Evolutionary conservation across 2,113 vertebrate species (phyloP), one percentile per base, ranked within the genome.

Genomic region (Sorex araneus): DNA sequence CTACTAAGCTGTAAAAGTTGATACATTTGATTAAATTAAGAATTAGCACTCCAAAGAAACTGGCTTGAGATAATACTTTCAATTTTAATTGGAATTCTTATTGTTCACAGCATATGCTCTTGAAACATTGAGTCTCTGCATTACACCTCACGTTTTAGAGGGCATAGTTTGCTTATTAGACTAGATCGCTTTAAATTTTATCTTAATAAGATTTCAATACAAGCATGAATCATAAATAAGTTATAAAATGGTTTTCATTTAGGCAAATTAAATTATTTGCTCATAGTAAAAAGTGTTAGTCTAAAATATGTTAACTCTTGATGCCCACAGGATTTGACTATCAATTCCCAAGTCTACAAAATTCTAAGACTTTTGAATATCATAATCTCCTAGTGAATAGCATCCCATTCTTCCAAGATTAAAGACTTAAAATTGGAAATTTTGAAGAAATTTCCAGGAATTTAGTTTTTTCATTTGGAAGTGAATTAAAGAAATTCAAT

Each of bases 31-130:
- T 93, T 92, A 94, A 96, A 92, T 47, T 80, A 92, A 94, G 79
- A 88, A 93, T 88, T 76, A 88, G n/a, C 86, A 50, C 27, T 94
- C 45, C 6, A 70, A 80, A 93, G 32, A 43, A 30, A 89, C 60
- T 57, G 64, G 50, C 32, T 79, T n/a, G 28, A 54, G 40, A 21
- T 86, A 90, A 87, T 89, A 90, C 30, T 96, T 97, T 85, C 67
- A 27, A 40, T 95, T 93, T 84, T 94, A 92, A 93, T 92, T 96
- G 84, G 27, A 57, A 91, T 94, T 93, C 64, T 94, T 88, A 80
- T 64, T 95, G 40, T 54, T 93, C n/a, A 88, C 2, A 54, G 45
- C 67, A 18, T 92, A 86, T 90, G 71, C 64, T 86, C 60, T 77
- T 63, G 40, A 7, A 88, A 25, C 77, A 83, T 67, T 69, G 60